These are phyloP conservation scores for Neodiprion fabricii DNA, from an alignment of 1,140 invertebrate genomes.

Conservation along the genomic window DNA sequence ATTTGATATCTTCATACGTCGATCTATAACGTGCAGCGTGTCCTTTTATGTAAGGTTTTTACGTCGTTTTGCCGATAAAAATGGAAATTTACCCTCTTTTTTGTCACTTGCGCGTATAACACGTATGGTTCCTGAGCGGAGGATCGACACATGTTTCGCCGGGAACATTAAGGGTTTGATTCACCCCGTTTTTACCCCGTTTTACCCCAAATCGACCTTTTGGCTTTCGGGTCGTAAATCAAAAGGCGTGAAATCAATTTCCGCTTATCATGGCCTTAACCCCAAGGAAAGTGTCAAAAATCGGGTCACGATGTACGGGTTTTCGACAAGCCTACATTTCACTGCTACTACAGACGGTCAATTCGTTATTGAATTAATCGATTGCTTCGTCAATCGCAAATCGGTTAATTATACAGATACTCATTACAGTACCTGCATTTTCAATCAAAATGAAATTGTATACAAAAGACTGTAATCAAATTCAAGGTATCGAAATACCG, in stretches of 20 bases:
- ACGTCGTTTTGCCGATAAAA: constrained; percentile 50
- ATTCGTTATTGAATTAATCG: not conserved
- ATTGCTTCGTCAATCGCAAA: not conserved
- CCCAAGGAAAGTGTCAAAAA: not conserved
- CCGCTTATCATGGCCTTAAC: constrained; percentile 45
- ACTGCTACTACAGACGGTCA: not conserved
- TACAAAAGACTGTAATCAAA: no score
- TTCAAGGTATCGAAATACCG: no score
- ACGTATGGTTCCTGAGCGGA: constrained; percentile 46
- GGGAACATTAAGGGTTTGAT: constrained; percentile 46
- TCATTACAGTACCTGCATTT: not conserved
- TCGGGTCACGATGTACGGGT: not conserved
- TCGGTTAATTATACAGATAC: no score
- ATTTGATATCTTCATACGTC: constrained; percentile 10
- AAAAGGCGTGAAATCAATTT: constrained; percentile 60
- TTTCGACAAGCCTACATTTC: not conserved
- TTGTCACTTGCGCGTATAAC: constrained; percentile 36
- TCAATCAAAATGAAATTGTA: not conserved
- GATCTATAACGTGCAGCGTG: not conserved
- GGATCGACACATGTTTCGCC: constrained; percentile 19
- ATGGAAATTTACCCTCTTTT: constrained; percentile 49
- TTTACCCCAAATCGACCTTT: constrained; percentile 50
- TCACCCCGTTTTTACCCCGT: constrained; percentile 35
- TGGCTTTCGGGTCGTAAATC: constrained; percentile 51
- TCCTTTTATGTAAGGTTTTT: constrained; percentile 9